Evolutionary conservation across 2,888 invertebrate species (phyloP).

Genomic region (Chymomyza procnemis): DNA sequence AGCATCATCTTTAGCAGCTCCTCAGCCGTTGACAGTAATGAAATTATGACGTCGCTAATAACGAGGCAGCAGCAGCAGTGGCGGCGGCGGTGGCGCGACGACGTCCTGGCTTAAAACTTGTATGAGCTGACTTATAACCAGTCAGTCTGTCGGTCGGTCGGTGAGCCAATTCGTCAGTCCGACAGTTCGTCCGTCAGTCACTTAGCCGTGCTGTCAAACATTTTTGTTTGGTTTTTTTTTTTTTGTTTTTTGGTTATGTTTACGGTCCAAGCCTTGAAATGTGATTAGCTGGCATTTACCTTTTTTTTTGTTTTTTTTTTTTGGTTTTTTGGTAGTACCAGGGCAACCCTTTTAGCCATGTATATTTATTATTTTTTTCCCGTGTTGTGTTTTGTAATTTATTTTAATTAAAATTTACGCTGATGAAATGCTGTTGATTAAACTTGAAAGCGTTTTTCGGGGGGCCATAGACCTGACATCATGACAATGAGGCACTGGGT

Average conservation of each 20-base stretch:
- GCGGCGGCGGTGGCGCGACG: no score
- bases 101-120: constrained; percentile 44
- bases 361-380: constrained; percentile 26
- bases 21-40: constrained; percentile 67
- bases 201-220: neutral
- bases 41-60: constrained; percentile 73
- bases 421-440: constrained; percentile 70
- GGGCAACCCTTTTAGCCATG: constrained; percentile 49
- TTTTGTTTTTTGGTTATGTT: constrained; percentile 7
- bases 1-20: neutral
- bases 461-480: constrained; percentile 25
- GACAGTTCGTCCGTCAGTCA: constrained; percentile 8
- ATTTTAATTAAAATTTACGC: constrained; percentile 69
- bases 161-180: constrained; percentile 14
- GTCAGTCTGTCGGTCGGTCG: no score
- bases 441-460: constrained; percentile 52
- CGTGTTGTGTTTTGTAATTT: constrained; percentile 53
- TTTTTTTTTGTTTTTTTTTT: constrained; percentile 46
- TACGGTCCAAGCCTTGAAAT: constrained; percentile 50
- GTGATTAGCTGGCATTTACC: constrained; percentile 64
- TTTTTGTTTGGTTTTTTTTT: constrained; percentile 8
- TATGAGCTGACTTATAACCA: constrained; percentile 3
- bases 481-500: constrained; percentile 8
- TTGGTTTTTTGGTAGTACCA: constrained; percentile 20
- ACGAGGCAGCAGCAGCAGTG: constrained; percentile 34